Percentiles rank a stretch among this genome's conserved stretches.
Evolutionary conservation across 2,113 vertebrate species (phyloP).

Genomic region (Pelvicachromis taeniatus): DNA sequence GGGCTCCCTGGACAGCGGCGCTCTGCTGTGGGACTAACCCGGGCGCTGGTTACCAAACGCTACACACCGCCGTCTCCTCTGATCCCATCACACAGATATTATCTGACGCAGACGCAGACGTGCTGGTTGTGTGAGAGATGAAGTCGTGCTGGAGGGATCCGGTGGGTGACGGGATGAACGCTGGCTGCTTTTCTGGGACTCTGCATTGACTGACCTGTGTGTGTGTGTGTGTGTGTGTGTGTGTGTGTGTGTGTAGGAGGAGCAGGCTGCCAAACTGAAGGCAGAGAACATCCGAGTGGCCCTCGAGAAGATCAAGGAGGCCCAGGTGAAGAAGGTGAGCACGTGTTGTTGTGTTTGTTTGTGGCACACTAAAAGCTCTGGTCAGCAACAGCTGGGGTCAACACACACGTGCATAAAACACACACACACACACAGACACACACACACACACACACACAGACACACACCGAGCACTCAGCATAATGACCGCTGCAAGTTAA

Average conservation of each 20-base stretch:
- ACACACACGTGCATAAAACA: background rate
- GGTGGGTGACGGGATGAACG: background rate
- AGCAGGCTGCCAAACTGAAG: conserved; percentile 74
- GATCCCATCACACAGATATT: background rate
- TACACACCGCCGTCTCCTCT: background rate
- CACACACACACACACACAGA: background rate
- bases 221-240: background rate
- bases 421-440: too few species aligned
- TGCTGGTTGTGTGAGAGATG: background rate
- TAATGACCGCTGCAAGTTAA: conserved; percentile 51
- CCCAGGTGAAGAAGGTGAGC: conserved; percentile 92
- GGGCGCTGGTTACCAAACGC: background rate
- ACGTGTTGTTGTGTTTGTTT: background rate
- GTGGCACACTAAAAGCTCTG: conserved; percentile 7
- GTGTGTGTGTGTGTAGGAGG: conserved; percentile 41
- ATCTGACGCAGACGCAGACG: conserved; percentile 13
- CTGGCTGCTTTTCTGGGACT: background rate
- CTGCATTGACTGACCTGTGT: background rate
- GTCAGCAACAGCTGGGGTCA: conserved; percentile 59
- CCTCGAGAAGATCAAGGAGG: conserved; percentile 95
- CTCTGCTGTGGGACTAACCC: background rate
- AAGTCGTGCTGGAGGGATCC: conserved; percentile 55
- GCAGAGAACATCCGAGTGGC: conserved; percentile 92
- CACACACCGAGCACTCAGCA: conserved; percentile 40
- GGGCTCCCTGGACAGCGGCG: background rate